Conservation (phyloP, 1,140 invertebrate genomes). For the Zaprionus tsacasi region DNA sequence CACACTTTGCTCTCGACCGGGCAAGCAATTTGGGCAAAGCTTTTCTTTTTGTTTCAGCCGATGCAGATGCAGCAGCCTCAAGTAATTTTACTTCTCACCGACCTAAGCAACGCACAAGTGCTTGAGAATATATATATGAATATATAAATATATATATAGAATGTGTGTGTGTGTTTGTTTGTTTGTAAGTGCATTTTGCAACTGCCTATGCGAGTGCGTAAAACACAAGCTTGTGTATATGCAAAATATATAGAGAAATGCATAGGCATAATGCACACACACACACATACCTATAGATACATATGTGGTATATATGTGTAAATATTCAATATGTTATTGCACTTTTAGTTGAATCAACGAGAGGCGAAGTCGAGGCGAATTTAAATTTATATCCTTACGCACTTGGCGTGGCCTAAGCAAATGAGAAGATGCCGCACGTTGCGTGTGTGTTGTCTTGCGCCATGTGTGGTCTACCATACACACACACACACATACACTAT, state of each 20-base stretch:
- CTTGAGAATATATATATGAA: constrained; percentile 26
- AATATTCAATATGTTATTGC: constrained; percentile 28
- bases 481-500: background rate
- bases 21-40: constrained; percentile 31
- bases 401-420: constrained; percentile 22
- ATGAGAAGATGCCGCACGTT: background rate
- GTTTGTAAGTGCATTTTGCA: constrained; percentile 5
- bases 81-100: constrained; percentile 40
- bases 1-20: background rate
- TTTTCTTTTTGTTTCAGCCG: constrained; percentile 42
- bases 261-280: background rate
- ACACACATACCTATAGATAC: background rate
- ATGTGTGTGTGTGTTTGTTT: background rate
- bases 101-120: constrained; percentile 37
- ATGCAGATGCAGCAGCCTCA: constrained; percentile 19
- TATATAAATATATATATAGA: background rate
- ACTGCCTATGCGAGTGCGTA: constrained; percentile 3
- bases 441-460: background rate
- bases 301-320: background rate
- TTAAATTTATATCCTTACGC: constrained; percentile 33
- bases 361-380: constrained; percentile 16
- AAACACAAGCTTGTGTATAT: background rate
- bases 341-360: constrained; percentile 30
- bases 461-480: constrained; percentile 6
- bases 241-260: background rate